phyloP scores from a whole-genome alignment of 1,140 invertebrate species.

The Araneus ventricosus region DNA sequence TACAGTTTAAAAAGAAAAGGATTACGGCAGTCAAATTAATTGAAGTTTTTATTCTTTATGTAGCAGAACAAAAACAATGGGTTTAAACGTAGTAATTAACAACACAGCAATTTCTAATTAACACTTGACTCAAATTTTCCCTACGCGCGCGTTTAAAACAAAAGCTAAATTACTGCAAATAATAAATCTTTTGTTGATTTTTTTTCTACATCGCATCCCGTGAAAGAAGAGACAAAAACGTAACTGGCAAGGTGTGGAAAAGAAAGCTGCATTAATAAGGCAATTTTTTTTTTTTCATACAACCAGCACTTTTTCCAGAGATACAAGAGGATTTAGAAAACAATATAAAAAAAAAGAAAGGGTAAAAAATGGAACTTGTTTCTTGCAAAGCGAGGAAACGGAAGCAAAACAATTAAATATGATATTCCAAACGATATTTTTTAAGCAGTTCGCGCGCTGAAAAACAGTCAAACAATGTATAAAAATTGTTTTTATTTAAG shows the following conservation, averaged over 20 bases:
- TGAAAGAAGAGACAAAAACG: slow-evolving; percentile 32
- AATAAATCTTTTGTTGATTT: slow-evolving; percentile 49
- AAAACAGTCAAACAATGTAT: slow-evolving; percentile 17
- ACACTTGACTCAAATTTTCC: slow-evolving; percentile 67
- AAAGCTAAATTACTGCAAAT: slow-evolving; percentile 68
- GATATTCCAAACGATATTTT: slow-evolving; percentile 44
- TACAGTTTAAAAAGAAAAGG: slow-evolving; percentile 55
- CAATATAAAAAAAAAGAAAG: neutral
- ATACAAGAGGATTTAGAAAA: slow-evolving; percentile 8
- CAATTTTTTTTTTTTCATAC: neutral
- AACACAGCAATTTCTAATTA: slow-evolving; percentile 66
- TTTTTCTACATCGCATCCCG: neutral
- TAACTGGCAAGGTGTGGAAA: neutral
- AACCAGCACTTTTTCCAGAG: neutral
- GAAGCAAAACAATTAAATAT: slow-evolving; percentile 59
- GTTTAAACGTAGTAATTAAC: slow-evolving; percentile 68
- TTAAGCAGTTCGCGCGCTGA: neutral
- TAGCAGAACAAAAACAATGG: slow-evolving; percentile 55
- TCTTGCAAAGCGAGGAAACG: neutral
- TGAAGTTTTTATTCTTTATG: slow-evolving; percentile 56
- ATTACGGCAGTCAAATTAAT: slow-evolving; percentile 63
- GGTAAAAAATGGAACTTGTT: slow-evolving; percentile 7
- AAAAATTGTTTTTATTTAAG: slow-evolving; percentile 27
- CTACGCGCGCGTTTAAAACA: slow-evolving; percentile 53
- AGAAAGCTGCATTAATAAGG: slow-evolving; percentile 49